Evolutionary conservation across 2,888 invertebrate species (phyloP).

Genomic region (Polydrusus cervinus): DNA sequence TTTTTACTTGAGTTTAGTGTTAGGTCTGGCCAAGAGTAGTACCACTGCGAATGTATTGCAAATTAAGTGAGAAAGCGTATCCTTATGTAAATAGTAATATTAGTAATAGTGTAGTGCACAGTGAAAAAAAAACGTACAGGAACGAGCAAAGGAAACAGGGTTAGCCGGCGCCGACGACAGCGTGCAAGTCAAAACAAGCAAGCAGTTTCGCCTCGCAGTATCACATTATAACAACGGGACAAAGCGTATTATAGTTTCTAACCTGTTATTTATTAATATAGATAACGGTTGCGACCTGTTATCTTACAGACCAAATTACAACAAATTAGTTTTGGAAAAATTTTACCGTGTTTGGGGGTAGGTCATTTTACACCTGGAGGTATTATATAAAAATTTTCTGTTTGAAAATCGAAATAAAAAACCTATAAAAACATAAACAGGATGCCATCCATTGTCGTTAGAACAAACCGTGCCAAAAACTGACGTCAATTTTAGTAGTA

Average conservation of each 20-base stretch:
- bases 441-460: slow-evolving; percentile 9
- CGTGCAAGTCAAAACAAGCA: too few relatives aligned
- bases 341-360: slow-evolving; percentile 17
- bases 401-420: slow-evolving; percentile 1
- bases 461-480: slow-evolving; percentile 20
- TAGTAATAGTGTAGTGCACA: slow-evolving; percentile 70
- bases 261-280: too few relatives aligned
- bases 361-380: slow-evolving; percentile 30
- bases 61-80: slow-evolving; percentile 80
- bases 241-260: too few relatives aligned
- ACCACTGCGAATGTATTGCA: slow-evolving; percentile 76
- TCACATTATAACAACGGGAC: too few relatives aligned
- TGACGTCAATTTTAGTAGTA: slow-evolving; percentile 17
- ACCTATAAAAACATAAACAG: slow-evolving; percentile 24
- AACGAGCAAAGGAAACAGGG: slow-evolving; percentile 66
- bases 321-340: too few relatives aligned
- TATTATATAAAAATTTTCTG: slow-evolving; percentile 34
- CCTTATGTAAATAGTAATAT: slow-evolving; percentile 71
- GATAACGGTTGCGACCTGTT: too few relatives aligned
- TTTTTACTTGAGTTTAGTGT: too few relatives aligned
- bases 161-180: slow-evolving; percentile 67
- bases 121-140: slow-evolving; percentile 80
- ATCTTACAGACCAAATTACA: too few relatives aligned
- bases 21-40: slow-evolving; percentile 80
- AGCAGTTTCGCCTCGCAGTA: too few relatives aligned